These are phyloP conservation scores for Lasiommata megera DNA, from an alignment of 2,888 invertebrate genomes.

Conservation along the genomic window DNA sequence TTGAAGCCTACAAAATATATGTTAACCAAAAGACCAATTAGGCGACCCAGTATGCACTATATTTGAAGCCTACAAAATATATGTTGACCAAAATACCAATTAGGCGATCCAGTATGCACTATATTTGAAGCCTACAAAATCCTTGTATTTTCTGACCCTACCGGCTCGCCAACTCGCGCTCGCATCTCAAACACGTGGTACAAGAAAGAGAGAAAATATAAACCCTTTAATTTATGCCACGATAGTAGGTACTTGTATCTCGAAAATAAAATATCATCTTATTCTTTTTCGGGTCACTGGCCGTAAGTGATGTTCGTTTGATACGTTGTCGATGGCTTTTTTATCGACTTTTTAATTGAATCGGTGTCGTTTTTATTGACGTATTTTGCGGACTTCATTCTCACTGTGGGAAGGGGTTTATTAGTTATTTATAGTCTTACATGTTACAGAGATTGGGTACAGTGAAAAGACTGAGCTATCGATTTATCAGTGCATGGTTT, in stretches of 20 bases:
- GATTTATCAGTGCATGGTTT: too few species aligned
- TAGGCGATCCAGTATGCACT: too few species aligned
- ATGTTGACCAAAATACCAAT: too few species aligned
- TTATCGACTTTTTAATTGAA: slow-evolving; percentile 6
- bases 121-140: background rate
- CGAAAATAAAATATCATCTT: slow-evolving; percentile 75
- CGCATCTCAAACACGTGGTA: slow-evolving; percentile 70
- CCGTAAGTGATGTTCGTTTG: slow-evolving; percentile 62
- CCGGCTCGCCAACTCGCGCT: slow-evolving; percentile 51
- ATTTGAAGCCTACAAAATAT: too few species aligned
- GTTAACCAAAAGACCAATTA: too few species aligned
- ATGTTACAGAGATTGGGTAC: too few species aligned
- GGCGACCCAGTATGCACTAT: too few species aligned
- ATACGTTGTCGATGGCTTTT: slow-evolving; percentile 49
- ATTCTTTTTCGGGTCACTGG: slow-evolving; percentile 74
- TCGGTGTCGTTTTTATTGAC: background rate
- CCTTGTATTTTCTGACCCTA: slow-evolving; percentile 51
- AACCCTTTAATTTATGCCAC: slow-evolving; percentile 79
- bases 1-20: too few species aligned
- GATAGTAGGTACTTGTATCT: slow-evolving; percentile 79
- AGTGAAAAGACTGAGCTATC: too few species aligned
- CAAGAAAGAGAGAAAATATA: slow-evolving; percentile 73
- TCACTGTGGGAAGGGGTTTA: too few species aligned
- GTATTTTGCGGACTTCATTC: too few species aligned
- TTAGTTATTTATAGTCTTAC: too few species aligned